phyloP scores from a whole-genome alignment of 2,113 vertebrate genomes.

The Ranitomeya variabilis region DNA sequence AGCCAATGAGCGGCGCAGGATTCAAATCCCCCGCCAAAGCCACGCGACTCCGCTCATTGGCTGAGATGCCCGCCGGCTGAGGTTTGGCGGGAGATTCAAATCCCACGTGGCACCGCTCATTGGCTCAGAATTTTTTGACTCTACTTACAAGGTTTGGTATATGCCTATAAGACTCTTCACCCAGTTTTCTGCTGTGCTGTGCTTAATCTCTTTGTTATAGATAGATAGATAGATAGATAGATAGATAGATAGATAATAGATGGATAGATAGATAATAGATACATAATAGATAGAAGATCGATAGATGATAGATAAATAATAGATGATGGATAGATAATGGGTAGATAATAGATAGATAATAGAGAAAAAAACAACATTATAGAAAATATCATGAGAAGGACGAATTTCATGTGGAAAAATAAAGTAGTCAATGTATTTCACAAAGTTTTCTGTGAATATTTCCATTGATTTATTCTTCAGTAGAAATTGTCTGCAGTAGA shows the following conservation, averaged over 20 bases:
- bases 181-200: too few relatives aligned
- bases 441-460: conserved; percentile 27
- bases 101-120: too few relatives aligned
- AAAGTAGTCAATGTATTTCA: conserved; percentile 2
- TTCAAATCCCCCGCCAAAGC: too few relatives aligned
- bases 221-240: not conserved
- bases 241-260: not conserved
- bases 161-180: too few relatives aligned
- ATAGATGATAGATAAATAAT: not conserved
- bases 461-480: conserved; percentile 40
- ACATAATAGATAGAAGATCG: not conserved
- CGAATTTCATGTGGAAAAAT: not conserved
- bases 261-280: not conserved
- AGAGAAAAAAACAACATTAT: not conserved
- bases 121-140: too few relatives aligned
- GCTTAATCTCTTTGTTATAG: not conserved
- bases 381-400: not conserved
- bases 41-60: too few relatives aligned
- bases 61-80: too few relatives aligned
- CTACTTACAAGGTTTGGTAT: too few relatives aligned
- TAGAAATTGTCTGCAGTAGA: conserved; percentile 35
- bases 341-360: not conserved
- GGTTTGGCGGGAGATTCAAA: too few relatives aligned
- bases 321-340: not conserved
- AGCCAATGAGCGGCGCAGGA: too few relatives aligned